These are phyloP conservation scores for Drosophila subsilvestris DNA, from an alignment of 2,888 invertebrate genomes.

Conservation along the genomic window DNA sequence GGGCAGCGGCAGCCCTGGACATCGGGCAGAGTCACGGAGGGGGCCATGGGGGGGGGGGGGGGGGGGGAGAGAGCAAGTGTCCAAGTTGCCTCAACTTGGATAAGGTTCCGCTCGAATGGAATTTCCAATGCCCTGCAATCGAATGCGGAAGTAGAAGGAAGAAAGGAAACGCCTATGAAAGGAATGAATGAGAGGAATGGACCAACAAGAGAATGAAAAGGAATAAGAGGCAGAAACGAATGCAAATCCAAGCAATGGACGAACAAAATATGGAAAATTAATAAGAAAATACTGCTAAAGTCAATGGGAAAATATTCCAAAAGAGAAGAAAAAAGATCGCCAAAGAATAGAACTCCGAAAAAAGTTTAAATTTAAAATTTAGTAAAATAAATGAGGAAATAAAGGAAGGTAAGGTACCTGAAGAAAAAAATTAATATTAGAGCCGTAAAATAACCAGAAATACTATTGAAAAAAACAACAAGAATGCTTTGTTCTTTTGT, in stretches of 20 bases:
- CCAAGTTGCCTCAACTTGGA: background rate
- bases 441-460: too few relatives aligned
- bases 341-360: too few relatives aligned
- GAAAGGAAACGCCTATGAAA: background rate
- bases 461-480: too few relatives aligned
- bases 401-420: too few relatives aligned
- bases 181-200: background rate
- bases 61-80: too few relatives aligned
- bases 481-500: too few relatives aligned
- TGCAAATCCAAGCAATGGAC: background rate
- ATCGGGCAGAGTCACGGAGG: background rate
- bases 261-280: background rate
- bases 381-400: too few relatives aligned
- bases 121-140: constrained; percentile 3
- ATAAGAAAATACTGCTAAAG: background rate
- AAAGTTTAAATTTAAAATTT: too few relatives aligned
- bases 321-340: background rate
- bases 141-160: background rate
- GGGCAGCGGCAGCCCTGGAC: background rate
- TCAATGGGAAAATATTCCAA: too few relatives aligned
- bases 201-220: background rate
- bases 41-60: background rate
- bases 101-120: background rate
- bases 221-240: background rate
- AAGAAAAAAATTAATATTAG: too few relatives aligned